Base-by-base conservation (phyloP, 2,113 vertebrate genomes). In the Chionis minor region DNA sequence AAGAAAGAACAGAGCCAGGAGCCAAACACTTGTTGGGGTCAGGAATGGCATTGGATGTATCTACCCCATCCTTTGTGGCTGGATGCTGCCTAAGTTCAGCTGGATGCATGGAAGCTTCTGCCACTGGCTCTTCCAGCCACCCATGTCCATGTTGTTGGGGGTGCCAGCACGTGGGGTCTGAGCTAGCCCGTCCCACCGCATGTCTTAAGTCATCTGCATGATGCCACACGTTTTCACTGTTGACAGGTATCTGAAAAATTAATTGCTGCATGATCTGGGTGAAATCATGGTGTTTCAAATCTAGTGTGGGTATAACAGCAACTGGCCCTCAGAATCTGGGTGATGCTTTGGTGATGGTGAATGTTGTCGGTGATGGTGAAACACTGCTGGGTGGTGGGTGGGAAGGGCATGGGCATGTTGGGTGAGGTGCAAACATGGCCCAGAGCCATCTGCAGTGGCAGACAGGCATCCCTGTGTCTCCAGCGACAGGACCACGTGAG, bases 121-220 rank as follows among this genome's bases (percentile, higher is more conserved):
- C 47, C 1, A 4, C 20, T 2, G 0, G 7, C 32, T 54, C 24
- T 59, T 59, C n/a, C 72, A 61, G 26, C 55, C 49, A 1, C 58
- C 14, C 23, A 2, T 1, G 3, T 3, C 19, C 21, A 18, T 19
- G 56, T 32, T 52, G 12, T 22, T 93, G 71, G 38, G 44, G 32
- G 1, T 33, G 21, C 35, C 6, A 2, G 28, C 0, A 10, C 0
- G 0, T 6, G 35, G 9, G 10, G 12, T 13, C 63, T 20, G 69
- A 65, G 75, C 44, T n/a, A 20, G 33, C 22, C 66, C 20, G 58
- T 4, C 26, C 63, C 6, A 9, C 70, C 51, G 28, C n/a, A 4
- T 3, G 44, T 28, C 67, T n/a, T 19, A 1, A 38, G 11, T 27
- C 54, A 47, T 10, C 38, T 38, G 61, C 65, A 14, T n/a, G 23